Conservation (phyloP, 2,113 vertebrate genomes). For the Proteles cristata region DNA sequence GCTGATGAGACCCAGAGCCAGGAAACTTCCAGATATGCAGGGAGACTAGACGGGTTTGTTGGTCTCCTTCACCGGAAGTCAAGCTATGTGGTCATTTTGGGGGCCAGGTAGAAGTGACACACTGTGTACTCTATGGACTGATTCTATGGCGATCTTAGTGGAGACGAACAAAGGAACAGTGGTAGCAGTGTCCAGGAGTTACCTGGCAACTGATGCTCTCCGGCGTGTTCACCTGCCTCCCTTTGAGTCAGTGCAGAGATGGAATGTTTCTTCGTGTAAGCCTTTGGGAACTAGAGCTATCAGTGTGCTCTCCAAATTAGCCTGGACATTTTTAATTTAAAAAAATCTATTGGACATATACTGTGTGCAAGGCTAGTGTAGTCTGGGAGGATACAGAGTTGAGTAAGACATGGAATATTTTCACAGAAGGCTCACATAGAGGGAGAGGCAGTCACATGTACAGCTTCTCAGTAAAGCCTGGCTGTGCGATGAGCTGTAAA, state of each 20-base stretch:
- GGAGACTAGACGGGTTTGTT: neutral
- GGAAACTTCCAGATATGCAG: neutral
- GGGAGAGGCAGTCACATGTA: neutral
- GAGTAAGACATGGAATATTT: neutral
- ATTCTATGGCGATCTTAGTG: neutral
- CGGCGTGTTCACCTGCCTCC: neutral
- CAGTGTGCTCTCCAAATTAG: neutral
- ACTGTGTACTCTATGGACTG: too few species aligned
- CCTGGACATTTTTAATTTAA: neutral
- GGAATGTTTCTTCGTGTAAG: accelerated
- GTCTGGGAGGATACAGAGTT: neutral
- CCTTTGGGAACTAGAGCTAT: neutral
- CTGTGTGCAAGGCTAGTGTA: neutral
- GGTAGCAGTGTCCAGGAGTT: neutral
- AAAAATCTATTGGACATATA: neutral
- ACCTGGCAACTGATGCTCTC: neutral
- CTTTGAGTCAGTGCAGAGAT: neutral
- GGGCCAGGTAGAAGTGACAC: neutral
- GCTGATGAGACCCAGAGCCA: neutral
- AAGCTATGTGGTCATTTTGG: neutral
- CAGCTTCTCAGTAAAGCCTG: neutral
- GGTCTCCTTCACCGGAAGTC: neutral
- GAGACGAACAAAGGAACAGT: neutral
- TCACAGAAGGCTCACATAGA: neutral
- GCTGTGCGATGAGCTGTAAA: neutral